phyloP scores from a whole-genome alignment of 2,888 invertebrate species.

The Zonitis immaculata region DNA sequence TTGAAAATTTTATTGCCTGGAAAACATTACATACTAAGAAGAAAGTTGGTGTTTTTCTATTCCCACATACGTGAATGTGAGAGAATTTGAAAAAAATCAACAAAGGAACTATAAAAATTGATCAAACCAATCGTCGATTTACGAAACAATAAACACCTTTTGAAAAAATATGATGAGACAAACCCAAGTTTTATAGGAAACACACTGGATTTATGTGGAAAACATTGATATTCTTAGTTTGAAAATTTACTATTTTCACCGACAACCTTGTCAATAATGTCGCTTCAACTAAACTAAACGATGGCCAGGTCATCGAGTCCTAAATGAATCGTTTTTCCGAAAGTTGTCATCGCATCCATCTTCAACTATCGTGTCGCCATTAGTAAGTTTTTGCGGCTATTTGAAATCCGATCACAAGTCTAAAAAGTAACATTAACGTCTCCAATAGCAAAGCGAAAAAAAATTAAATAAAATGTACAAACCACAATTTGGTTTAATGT shows the following conservation, averaged over 20 bases:
- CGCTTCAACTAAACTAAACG: slow-evolving; percentile 16
- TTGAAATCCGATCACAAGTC: background rate
- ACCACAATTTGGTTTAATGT: no score
- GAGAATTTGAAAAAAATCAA: no score
- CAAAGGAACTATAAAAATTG: no score
- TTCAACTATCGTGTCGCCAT: slow-evolving; percentile 22
- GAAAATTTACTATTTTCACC: slow-evolving; percentile 6
- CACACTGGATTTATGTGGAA: no score
- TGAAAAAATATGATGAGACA: no score
- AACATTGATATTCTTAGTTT: background rate
- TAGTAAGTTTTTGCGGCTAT: slow-evolving; percentile 13
- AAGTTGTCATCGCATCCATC: slow-evolving; percentile 19
- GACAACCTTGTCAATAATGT: slow-evolving; percentile 13
- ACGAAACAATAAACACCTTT: no score
- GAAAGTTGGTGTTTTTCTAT: no score
- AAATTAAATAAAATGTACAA: no score
- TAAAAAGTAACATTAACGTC: slow-evolving; percentile 1
- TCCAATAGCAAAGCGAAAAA: slow-evolving; percentile 11
- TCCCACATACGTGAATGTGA: no score
- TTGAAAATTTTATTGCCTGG: slow-evolving; percentile 35
- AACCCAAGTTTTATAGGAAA: no score
- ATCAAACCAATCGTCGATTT: no score
- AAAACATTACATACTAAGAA: slow-evolving; percentile 31
- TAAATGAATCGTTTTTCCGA: slow-evolving; percentile 19
- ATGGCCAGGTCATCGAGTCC: slow-evolving; percentile 17